These are phyloP conservation scores for Erythrolamprus reginae DNA, from an alignment of 2,113 vertebrate species.

Conservation along the genomic window DNA sequence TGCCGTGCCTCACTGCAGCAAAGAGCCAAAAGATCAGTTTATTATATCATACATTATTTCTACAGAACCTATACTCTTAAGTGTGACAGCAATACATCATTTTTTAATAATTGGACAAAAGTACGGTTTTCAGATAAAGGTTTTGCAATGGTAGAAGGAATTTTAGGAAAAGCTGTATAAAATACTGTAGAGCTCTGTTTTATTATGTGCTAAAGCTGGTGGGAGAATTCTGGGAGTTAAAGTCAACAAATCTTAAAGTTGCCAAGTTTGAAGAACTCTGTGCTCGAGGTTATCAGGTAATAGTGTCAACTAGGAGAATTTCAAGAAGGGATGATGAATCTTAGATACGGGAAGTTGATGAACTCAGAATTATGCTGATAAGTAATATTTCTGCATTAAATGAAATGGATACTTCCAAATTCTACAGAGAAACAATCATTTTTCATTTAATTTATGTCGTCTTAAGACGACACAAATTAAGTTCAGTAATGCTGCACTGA, in stretches of 20 bases:
- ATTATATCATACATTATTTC: not conserved
- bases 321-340: not conserved
- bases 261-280: no score
- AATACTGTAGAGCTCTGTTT: not conserved
- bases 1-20: not conserved
- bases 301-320: not conserved
- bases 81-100: not conserved
- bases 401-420: not conserved
- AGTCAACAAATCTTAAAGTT: no score
- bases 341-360: not conserved
- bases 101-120: not conserved
- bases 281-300: not conserved
- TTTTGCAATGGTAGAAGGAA: not conserved
- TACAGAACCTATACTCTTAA: not conserved
- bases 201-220: not conserved
- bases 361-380: not conserved
- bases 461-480: not conserved
- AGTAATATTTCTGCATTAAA: not conserved
- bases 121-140: not conserved
- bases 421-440: not conserved
- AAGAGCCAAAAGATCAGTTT: not conserved
- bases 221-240: no score
- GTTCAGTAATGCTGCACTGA: not conserved
- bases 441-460: not conserved
- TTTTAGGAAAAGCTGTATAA: not conserved